Conservation (phyloP, 2,888 invertebrate species). For the Lymantria monacha region DNA sequence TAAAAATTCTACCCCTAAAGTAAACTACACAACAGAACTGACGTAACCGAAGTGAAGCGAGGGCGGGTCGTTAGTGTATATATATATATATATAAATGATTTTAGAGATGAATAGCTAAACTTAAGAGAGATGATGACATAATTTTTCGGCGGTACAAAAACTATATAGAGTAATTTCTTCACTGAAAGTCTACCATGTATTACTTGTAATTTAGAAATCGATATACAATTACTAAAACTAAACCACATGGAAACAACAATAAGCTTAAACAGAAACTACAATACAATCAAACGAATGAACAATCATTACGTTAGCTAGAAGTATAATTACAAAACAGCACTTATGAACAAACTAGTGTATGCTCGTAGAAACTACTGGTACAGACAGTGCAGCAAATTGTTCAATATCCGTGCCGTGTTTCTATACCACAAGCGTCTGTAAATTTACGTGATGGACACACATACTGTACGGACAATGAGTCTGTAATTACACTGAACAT, state of each 20-base stretch:
- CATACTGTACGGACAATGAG: constrained; percentile 27
- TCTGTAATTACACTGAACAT: constrained; percentile 24
- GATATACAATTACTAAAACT: constrained; percentile 3
- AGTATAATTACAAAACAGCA: constrained; percentile 6
- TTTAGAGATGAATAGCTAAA: too few species aligned
- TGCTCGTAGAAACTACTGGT: constrained; percentile 30
- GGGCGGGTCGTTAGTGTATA: too few species aligned
- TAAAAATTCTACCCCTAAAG: too few species aligned
- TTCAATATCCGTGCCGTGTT: constrained; percentile 53
- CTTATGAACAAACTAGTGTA: constrained; percentile 18
- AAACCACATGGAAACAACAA: constrained; percentile 1
- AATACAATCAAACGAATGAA: constrained; percentile 20
- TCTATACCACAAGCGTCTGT: constrained; percentile 27
- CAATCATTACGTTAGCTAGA: constrained; percentile 12
- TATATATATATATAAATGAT: too few species aligned
- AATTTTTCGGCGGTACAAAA: too few species aligned
- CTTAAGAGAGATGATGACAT: too few species aligned
- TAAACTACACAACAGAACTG: too few species aligned
- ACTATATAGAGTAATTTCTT: too few species aligned
- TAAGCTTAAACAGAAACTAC: constrained; percentile 9
- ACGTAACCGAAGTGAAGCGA: too few species aligned
- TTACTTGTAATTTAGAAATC: background rate
- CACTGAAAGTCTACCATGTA: background rate
- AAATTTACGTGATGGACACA: constrained; percentile 36
- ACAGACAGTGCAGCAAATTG: constrained; percentile 52